Evolutionary conservation across 53 echinoderm and acorn worm species (phyloP), one percentile per base, ranked within the genome.

Genomic region (Crossaster papposus): DNA sequence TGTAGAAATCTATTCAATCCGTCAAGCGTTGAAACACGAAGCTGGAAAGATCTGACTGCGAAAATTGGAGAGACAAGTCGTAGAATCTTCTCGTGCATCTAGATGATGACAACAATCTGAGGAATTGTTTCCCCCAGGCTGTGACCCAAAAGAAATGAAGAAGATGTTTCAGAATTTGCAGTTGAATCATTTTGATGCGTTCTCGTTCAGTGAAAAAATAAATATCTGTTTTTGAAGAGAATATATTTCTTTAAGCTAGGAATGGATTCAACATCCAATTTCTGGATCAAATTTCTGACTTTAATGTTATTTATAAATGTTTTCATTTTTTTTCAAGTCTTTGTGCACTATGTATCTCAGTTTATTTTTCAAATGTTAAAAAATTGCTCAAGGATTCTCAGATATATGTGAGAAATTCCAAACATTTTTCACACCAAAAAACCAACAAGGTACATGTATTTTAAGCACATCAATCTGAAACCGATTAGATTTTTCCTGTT

Each of bases 111-210:
- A n/a, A 82, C 23, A 68, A 82, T 82, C 11, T 68, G 18, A 65
- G 70, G 82, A 82, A 82, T 82, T 82, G 82, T 33, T 63, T 23
- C 32, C 81, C 81, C 9, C 36, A 23, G 82, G 82, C 82, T 24
- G 65, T 54, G 32, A 9, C 54, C n/a, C n/a, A n/a, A n/a, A n/a
- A n/a, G n/a, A n/a, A n/a, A 51, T 24, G 23, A 9, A 17, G 9
- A 53, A 51, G 54, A 79, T 79, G 26, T 58, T 15, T 58, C 22
- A 20, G 17, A 18, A 14, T 58, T 58, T 4, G 22, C 22, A 58
- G 26, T 68, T 68, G 28, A 68, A 68, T 28, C 17, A 26, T 11
- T 68, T 68, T 68, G 17, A 62, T 62, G 62, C 23, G 17, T 20
- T 62, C 17, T 62, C 3, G 15, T 20, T 62, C 8, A 62, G 17